Conservation (phyloP, 2,888 invertebrate genomes). For the Subacronicta megacephala region DNA sequence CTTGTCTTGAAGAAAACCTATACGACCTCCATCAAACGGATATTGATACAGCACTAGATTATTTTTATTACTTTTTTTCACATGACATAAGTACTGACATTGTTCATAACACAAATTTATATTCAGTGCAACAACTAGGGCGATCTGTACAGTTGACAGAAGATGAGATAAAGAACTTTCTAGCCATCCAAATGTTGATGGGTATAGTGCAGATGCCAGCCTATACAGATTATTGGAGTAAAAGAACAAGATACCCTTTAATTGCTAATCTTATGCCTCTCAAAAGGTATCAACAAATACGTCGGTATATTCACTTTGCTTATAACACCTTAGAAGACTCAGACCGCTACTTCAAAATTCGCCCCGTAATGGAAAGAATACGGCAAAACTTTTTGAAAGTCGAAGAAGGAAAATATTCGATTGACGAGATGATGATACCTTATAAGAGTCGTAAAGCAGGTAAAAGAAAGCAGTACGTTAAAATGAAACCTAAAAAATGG, state of each 20-base stretch:
- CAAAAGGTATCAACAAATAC: conserved; percentile 28
- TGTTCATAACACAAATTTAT: conserved; percentile 4
- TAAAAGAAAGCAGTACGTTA: background rate
- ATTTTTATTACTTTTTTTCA: conserved; percentile 4
- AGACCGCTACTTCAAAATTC: conserved; percentile 40
- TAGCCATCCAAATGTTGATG: conserved; percentile 27
- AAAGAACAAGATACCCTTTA: conserved; percentile 22
- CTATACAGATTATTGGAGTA: conserved; percentile 37
- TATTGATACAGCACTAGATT: conserved; percentile 3
- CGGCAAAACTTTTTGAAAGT: conserved; percentile 38
- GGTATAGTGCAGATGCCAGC: conserved; percentile 24
- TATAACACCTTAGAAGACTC: conserved; percentile 17
- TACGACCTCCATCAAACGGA: background rate
- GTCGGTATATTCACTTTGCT: conserved; percentile 29
- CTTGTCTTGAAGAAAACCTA: background rate
- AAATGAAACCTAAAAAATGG: conserved; percentile 57
- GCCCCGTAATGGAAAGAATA: conserved; percentile 35
- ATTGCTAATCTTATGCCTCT: conserved; percentile 35
- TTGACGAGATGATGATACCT: conserved; percentile 62
- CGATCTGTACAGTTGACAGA: conserved; percentile 10
- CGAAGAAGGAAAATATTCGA: conserved; percentile 43
- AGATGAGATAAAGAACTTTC: conserved; percentile 12
- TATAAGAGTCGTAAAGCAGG: conserved; percentile 29
- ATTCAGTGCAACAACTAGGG: background rate
- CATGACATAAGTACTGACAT: conserved; percentile 7